These are phyloP conservation scores for Euzophera pinguis DNA, from an alignment of 2,888 invertebrate genomes.

Conservation along the genomic window DNA sequence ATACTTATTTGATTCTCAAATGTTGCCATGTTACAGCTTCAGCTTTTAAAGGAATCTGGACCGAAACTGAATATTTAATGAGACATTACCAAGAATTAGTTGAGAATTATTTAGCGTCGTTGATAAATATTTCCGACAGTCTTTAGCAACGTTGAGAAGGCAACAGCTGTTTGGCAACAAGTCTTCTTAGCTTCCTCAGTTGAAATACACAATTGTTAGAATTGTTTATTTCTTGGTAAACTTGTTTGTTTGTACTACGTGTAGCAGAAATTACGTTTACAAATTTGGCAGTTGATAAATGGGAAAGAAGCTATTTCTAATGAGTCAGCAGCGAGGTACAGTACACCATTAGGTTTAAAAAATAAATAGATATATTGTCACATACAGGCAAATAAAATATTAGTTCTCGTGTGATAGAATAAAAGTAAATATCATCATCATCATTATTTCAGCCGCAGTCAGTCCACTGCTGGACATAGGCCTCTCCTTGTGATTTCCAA, in stretches of 20 bases:
- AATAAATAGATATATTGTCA: too few species aligned
- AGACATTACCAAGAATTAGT: not conserved
- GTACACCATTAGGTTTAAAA: too few species aligned
- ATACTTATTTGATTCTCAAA: too few species aligned
- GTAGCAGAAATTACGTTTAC: not conserved
- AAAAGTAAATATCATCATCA: too few species aligned
- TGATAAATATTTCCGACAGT: not conserved
- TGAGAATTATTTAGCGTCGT: not conserved
- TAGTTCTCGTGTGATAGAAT: too few species aligned
- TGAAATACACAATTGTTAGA: not conserved
- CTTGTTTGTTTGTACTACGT: constrained; percentile 6
- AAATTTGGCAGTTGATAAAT: not conserved
- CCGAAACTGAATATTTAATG: not conserved
- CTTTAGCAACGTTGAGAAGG: not conserved
- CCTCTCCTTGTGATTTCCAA: too few species aligned
- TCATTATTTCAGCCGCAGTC: too few species aligned
- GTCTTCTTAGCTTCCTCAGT: not conserved
- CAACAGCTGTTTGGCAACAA: constrained; percentile 1
- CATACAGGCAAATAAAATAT: too few species aligned
- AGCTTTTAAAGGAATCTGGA: not conserved
- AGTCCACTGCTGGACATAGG: too few species aligned
- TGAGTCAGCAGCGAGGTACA: too few species aligned
- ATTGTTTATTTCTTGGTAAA: not conserved
- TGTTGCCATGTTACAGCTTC: too few species aligned
- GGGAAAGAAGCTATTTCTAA: too few species aligned